These are phyloP conservation scores for Lasioglossum calceatum DNA, from an alignment of 2,888 invertebrate species.

Conservation along the genomic window DNA sequence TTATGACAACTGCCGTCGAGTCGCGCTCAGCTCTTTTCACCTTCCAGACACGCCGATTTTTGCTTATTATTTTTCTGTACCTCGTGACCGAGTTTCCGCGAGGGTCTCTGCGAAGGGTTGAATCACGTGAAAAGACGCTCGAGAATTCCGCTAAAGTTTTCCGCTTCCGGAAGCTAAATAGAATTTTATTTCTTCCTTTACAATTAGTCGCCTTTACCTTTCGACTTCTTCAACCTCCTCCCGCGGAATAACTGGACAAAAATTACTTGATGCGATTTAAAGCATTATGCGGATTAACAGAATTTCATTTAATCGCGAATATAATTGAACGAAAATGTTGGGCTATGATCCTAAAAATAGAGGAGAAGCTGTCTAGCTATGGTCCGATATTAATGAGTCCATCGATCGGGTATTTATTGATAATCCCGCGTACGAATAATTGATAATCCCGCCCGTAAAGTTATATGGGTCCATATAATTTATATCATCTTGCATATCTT, in stretches of 20 bases:
- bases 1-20: neutral
- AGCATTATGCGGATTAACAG: neutral
- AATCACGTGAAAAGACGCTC: neutral
- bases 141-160: neutral
- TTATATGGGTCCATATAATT: neutral
- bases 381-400: neutral
- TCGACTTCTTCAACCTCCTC: neutral
- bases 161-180: neutral
- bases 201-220: too few relatives aligned
- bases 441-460: neutral
- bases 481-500: neutral
- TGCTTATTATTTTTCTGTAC: neutral
- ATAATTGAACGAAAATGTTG: neutral
- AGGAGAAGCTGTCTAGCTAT: neutral
- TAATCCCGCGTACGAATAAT: neutral
- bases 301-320: neutral
- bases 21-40: neutral
- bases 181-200: neutral
- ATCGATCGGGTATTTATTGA: slow-evolving; percentile 1
- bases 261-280: neutral
- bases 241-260: neutral
- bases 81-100: neutral
- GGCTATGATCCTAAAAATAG: neutral
- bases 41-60: neutral
- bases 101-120: neutral